Conservation (phyloP, 2,797 vertebrate species). For the Diplodus sargus region DNA sequence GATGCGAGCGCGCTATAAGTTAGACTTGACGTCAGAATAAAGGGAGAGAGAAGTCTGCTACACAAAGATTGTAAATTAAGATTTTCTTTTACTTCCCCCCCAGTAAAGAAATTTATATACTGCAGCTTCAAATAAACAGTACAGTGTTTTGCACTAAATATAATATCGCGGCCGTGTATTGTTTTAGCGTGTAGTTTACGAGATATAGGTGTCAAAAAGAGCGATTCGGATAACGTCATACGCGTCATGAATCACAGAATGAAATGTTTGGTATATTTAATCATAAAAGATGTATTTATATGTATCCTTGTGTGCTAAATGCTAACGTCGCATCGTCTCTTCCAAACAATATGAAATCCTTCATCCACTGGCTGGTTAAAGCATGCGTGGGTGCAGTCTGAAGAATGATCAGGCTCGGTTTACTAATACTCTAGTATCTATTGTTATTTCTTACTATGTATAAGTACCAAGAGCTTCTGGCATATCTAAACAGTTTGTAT, state of each 20-base stretch:
- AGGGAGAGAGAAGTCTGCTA: conserved; percentile 62
- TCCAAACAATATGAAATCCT: not conserved
- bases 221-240: not conserved
- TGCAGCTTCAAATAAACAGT: conserved; percentile 48
- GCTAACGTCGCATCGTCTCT: not conserved
- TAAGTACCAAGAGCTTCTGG: not conserved
- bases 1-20: conserved; percentile 83
- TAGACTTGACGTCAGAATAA: conserved; percentile 81
- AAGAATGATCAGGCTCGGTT: not conserved
- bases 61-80: conserved; percentile 79
- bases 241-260: conserved; percentile 14
- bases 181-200: conserved; percentile 21
- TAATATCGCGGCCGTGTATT: conserved; percentile 22
- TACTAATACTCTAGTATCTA: too few species aligned
- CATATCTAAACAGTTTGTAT: not conserved
- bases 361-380: not conserved
- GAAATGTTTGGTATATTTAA: not conserved
- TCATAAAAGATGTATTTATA: not conserved
- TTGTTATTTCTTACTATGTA: too few species aligned
- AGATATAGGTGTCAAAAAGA: conserved; percentile 18
- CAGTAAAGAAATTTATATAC: conserved; percentile 69
- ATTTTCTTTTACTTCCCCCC: conserved; percentile 57
- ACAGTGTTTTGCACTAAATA: conserved; percentile 34
- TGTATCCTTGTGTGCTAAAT: too few species aligned
- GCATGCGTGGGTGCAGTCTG: not conserved